phyloP scores from a whole-genome alignment of 2,113 vertebrate species.

The Hirundichthys speculiger region DNA sequence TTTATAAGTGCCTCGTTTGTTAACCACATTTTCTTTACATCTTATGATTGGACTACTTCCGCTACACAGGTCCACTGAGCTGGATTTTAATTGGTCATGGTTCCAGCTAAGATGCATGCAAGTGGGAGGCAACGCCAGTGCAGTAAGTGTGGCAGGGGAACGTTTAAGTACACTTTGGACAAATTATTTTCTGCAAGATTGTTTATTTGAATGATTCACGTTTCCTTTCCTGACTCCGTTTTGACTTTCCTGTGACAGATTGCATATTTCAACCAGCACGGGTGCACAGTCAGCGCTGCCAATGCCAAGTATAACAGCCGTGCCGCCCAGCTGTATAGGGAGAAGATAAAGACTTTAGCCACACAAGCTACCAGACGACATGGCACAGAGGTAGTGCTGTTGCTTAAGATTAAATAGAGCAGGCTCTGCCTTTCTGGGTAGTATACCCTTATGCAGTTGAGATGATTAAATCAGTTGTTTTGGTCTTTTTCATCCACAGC shows the following conservation, averaged over 20 bases:
- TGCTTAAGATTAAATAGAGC: conserved; percentile 1
- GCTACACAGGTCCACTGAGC: conserved; percentile 93
- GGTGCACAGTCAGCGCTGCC: conserved; percentile 84
- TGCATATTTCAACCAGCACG: conserved; percentile 91
- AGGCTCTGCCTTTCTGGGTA: not conserved
- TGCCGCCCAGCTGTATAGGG: conserved; percentile 88
- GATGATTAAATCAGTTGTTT: not conserved
- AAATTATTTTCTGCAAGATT: not conserved
- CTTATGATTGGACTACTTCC: too few species aligned
- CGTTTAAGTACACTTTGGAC: too few species aligned
- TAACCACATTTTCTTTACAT: not conserved
- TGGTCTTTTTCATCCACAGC: conserved; percentile 69
- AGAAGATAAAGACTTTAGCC: conserved; percentile 88
- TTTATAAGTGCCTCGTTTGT: too few species aligned
- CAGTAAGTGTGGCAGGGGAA: conserved; percentile 81
- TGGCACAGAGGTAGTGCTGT: conserved; percentile 87
- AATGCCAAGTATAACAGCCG: conserved; percentile 94
- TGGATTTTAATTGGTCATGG: conserved; percentile 99
- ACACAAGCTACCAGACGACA: conserved; percentile 87
- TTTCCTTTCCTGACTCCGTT: conserved; percentile 1
- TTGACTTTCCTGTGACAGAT: conserved; percentile 71
- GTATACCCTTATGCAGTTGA: too few species aligned
- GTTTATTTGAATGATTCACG: not conserved
- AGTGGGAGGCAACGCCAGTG: conserved; percentile 93
- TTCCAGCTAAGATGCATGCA: conserved; percentile 98